Percentiles rank a stretch among this genome's conserved stretches.
phyloP scores from a whole-genome alignment of 2,797 vertebrate species.

The Philypnodon macrostomus region DNA sequence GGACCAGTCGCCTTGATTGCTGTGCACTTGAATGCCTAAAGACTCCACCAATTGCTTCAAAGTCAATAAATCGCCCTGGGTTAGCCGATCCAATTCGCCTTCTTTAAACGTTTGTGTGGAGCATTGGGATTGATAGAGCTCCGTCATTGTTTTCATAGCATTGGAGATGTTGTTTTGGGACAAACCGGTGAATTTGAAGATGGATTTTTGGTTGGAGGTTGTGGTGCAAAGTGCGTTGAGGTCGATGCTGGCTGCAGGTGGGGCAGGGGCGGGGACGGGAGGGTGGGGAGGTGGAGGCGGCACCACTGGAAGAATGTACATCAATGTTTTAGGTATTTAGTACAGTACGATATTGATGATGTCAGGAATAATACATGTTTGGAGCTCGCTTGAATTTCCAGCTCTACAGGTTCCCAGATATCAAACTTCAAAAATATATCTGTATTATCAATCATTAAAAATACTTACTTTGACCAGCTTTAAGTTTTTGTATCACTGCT shows the following conservation, averaged over 20 bases:
- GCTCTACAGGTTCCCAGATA: too few relatives aligned
- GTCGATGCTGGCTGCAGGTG: rapidly evolving
- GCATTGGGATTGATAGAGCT: constrained; percentile 47
- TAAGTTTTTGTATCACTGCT: constrained; percentile 1
- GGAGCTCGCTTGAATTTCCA: too few relatives aligned
- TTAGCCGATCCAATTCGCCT: constrained; percentile 27
- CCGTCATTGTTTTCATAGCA: constrained; percentile 44
- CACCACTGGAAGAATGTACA: constrained; percentile 11
- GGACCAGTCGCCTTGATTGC: background rate
- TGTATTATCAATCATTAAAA: too few relatives aligned
- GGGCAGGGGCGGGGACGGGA: background rate
- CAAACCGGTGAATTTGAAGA: constrained; percentile 53
- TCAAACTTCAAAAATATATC: too few relatives aligned
- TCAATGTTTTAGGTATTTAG: too few relatives aligned
- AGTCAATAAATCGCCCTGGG: background rate
- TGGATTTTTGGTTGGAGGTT: constrained; percentile 18
- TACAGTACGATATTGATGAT: too few relatives aligned
- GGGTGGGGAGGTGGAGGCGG: background rate
- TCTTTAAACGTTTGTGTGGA: constrained; percentile 21
- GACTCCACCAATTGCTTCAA: constrained; percentile 17
- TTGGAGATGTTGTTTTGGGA: constrained; percentile 10
- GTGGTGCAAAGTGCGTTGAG: background rate
- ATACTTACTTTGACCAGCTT: too few relatives aligned
- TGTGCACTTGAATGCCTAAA: constrained; percentile 21
- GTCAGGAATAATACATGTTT: too few relatives aligned